Evolutionary conservation across 1,140 invertebrate species (phyloP).

Genomic region (Trichomalopsis sarcophagae): DNA sequence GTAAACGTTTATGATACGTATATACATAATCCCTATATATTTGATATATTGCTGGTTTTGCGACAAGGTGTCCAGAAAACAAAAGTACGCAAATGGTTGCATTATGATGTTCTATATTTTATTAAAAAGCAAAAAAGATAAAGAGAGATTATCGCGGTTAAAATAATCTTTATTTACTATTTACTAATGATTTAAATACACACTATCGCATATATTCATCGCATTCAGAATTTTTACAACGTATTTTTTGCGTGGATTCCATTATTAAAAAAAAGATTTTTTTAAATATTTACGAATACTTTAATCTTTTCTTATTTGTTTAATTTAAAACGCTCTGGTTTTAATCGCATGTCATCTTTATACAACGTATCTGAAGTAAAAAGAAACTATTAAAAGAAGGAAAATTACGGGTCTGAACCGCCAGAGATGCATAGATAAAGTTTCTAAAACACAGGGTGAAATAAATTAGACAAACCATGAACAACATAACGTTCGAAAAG

Average conservation of each 20-base stretch:
- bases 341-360: background rate
- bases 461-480: conserved; percentile 27
- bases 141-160: background rate
- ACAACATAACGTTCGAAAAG: background rate
- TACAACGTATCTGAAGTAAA: conserved; percentile 9
- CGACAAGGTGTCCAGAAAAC: conserved; percentile 66
- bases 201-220: background rate
- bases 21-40: conserved; percentile 68
- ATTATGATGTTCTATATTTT: conserved; percentile 72
- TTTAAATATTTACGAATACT: background rate
- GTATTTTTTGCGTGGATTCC: background rate
- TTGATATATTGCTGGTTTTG: conserved; percentile 69
- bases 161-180: conserved; percentile 11
- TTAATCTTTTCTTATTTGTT: background rate
- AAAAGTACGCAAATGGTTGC: conserved; percentile 62
- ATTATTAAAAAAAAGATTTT: background rate
- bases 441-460: conserved; percentile 39
- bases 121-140: conserved; percentile 62
- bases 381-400: conserved; percentile 35
- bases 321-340: background rate
- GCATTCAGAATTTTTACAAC: background rate
- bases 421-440: conserved; percentile 31
- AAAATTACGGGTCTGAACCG: conserved; percentile 49
- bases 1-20: conserved; percentile 49
- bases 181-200: background rate